Evolutionary conservation across 92 coral and sea anemone genomes (phyloP).

Genomic region (Parazoanthus atlanticus): DNA sequence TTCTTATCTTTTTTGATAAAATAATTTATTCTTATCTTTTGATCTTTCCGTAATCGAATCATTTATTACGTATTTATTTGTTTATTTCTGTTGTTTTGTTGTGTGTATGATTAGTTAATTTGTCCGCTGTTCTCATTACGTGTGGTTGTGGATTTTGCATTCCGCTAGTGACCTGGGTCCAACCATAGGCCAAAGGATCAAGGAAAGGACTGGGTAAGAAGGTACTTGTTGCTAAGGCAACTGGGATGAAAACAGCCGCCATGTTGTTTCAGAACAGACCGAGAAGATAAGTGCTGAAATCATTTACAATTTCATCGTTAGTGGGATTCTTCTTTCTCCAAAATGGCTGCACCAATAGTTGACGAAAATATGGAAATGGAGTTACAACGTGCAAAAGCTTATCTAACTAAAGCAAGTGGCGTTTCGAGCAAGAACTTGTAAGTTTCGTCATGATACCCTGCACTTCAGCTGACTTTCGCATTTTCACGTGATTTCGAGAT

Average conservation of each 20-base stretch:
- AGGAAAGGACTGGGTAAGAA: background rate
- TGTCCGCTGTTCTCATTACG: too few relatives aligned
- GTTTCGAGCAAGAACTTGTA: constrained; percentile 87
- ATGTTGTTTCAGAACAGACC: background rate
- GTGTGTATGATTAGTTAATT: too few relatives aligned
- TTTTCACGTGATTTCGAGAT: background rate
- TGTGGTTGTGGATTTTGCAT: too few relatives aligned
- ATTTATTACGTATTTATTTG: too few relatives aligned
- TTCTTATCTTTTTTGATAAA: too few relatives aligned
- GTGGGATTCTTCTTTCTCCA: background rate
- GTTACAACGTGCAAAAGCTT: constrained; percentile 76
- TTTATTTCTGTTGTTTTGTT: too few relatives aligned
- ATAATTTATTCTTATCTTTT: too few relatives aligned
- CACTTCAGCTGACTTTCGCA: background rate
- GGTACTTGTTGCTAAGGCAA: constrained; percentile 27
- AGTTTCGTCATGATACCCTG: constrained; percentile 28
- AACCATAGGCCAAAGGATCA: background rate
- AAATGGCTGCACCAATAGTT: constrained; percentile 8
- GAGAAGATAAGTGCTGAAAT: background rate
- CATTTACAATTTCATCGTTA: background rate
- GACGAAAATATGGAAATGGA: constrained; percentile 69
- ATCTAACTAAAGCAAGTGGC: constrained; percentile 71
- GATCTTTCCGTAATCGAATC: too few relatives aligned
- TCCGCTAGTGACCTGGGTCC: background rate
- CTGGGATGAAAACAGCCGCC: constrained; percentile 33